Evolutionary conservation across 2,888 invertebrate genomes (phyloP).

Genomic region (Microctonus brassicae): DNA sequence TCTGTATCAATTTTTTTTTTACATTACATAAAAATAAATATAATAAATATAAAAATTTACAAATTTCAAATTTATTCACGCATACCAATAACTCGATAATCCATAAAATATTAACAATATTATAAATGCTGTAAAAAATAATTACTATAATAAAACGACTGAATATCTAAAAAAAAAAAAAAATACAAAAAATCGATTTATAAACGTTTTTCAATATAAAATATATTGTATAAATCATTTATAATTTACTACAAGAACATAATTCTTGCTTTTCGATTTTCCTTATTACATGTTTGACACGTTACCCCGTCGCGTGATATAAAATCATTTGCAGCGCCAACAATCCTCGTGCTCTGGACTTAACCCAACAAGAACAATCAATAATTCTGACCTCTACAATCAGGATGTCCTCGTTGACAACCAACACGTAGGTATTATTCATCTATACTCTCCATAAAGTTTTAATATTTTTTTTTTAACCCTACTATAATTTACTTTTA

Average conservation of each 20-base stretch:
- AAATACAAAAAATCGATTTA: slow-evolving; percentile 20
- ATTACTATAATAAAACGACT: too few species aligned
- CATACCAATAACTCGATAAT: too few species aligned
- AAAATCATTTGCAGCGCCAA: not conserved
- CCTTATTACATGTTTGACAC: slow-evolving; percentile 37
- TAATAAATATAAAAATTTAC: too few species aligned
- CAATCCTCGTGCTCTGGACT: not conserved
- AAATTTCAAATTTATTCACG: too few species aligned
- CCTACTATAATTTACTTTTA: too few species aligned
- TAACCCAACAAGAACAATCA: slow-evolving; percentile 19
- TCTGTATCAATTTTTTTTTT: too few species aligned
- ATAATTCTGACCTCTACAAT: slow-evolving; percentile 25
- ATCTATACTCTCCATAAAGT: not conserved
- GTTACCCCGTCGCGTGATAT: slow-evolving; percentile 19
- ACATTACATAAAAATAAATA: too few species aligned
- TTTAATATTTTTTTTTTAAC: not conserved
- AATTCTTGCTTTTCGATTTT: slow-evolving; percentile 28
- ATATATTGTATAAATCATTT: slow-evolving; percentile 23
- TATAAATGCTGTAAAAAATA: too few species aligned
- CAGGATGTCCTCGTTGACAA: slow-evolving; percentile 15
- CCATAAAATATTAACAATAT: too few species aligned
- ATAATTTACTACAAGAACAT: not conserved
- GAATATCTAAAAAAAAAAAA: too few species aligned
- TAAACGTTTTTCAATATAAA: not conserved
- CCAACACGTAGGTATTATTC: not conserved